These are phyloP conservation scores for Neoscelio sp. DNA, from an alignment of 2,888 invertebrate species.

Conservation along the genomic window DNA sequence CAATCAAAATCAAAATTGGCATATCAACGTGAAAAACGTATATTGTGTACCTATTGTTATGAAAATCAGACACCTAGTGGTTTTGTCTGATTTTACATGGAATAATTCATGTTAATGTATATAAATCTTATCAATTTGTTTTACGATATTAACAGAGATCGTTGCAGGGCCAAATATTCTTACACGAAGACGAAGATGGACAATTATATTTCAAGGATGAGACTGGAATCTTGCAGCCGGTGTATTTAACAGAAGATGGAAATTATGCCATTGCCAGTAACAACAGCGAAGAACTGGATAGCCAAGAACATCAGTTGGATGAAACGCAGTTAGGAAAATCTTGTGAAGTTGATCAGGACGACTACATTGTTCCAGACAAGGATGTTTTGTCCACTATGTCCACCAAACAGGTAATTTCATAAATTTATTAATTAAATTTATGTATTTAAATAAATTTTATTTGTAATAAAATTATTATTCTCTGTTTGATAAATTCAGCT, in stretches of 20 bases:
- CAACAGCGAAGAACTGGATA: conserved; percentile 76
- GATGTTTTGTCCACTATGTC: conserved; percentile 68
- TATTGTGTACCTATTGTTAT: too few species aligned
- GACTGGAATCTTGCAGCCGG: conserved; percentile 79
- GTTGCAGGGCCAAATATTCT: conserved; percentile 79
- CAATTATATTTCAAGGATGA: conserved; percentile 82
- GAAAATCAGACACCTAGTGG: too few species aligned
- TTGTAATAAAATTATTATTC: conserved; percentile 9
- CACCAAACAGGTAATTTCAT: conserved; percentile 72
- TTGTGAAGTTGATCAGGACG: conserved; percentile 71
- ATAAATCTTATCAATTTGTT: too few species aligned
- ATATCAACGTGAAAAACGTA: too few species aligned
- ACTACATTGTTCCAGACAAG: conserved; percentile 74
- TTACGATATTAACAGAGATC: background rate
- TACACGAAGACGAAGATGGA: conserved; percentile 81
- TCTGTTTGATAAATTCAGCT: conserved; percentile 65
- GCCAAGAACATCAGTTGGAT: conserved; percentile 72
- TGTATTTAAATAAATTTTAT: conserved; percentile 5
- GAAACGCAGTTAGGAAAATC: conserved; percentile 50
- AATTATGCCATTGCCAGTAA: conserved; percentile 81
- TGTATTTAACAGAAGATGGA: conserved; percentile 81
- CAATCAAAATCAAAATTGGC: background rate
- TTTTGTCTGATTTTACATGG: too few species aligned
- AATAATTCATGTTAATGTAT: too few species aligned
- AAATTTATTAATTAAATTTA: conserved; percentile 5